Conservation (phyloP, 2,888 invertebrate species). For the Gymnoscelis rufifasciata region DNA sequence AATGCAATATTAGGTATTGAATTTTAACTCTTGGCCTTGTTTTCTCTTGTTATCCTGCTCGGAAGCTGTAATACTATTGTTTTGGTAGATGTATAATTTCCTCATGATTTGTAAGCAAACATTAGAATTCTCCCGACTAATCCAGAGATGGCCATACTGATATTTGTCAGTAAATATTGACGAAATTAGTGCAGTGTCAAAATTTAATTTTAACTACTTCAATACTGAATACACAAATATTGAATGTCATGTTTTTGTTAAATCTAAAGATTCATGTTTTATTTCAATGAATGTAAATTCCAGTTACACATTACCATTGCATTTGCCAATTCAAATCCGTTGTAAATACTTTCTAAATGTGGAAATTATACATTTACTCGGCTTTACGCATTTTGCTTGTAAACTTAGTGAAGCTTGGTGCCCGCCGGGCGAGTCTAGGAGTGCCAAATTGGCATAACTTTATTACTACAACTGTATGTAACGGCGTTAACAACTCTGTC, state of each 20-base stretch:
- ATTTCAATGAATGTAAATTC: no score
- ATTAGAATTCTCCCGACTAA: neutral
- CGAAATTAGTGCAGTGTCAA: no score
- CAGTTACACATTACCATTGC: no score
- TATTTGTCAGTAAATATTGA: no score
- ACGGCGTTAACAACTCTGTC: constrained; percentile 65
- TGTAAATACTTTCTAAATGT: neutral
- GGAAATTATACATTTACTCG: constrained; percentile 10
- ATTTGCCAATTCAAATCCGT: no score
- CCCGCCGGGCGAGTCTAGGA: constrained; percentile 29
- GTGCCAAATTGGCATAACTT: constrained; percentile 59
- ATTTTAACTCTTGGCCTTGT: neutral
- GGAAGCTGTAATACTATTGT: constrained; percentile 9
- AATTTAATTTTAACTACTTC: neutral
- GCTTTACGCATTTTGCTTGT: constrained; percentile 27
- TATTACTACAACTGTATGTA: constrained; percentile 37
- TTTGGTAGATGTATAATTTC: constrained; percentile 10
- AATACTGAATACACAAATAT: no score
- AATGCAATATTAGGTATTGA: neutral
- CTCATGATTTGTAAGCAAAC: neutral
- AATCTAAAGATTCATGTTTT: no score
- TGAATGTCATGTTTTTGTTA: no score
- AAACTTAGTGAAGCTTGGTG: constrained; percentile 37
- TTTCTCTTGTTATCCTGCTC: neutral
- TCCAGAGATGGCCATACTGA: no score